Conservation (phyloP, 2,113 vertebrate species). For the Pionites leucogaster region DNA sequence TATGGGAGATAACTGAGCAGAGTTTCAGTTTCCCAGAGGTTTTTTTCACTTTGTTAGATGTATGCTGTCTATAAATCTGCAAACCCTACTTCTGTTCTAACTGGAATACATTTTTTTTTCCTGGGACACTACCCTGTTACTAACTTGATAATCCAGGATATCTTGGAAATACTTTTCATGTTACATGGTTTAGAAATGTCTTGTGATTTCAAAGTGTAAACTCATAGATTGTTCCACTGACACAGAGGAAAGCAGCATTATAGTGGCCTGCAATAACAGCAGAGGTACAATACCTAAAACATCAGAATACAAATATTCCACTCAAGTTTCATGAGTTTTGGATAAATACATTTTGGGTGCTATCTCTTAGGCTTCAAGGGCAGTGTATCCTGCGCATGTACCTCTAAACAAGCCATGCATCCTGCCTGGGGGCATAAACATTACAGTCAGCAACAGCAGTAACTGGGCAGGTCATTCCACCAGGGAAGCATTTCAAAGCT, state of each 20-base stretch:
- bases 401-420: background rate
- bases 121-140: background rate
- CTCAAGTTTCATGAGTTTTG: background rate
- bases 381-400: background rate
- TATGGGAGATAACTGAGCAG: background rate
- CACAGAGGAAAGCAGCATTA: background rate
- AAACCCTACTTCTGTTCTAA: background rate
- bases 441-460: background rate
- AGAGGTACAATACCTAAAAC: background rate
- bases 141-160: background rate
- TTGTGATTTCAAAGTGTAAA: background rate
- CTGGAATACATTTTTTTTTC: background rate
- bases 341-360: background rate
- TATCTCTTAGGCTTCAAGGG: background rate
- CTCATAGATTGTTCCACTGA: background rate
- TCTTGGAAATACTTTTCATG: background rate
- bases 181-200: background rate
- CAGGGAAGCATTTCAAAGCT: background rate
- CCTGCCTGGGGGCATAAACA: background rate
- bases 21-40: background rate
- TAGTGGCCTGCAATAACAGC: background rate
- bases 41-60: background rate
- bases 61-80: background rate
- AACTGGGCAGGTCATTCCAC: background rate
- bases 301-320: background rate